These are phyloP conservation scores for Pycnomerus fuliginosus DNA, from an alignment of 2,888 invertebrate genomes.

Conservation along the genomic window DNA sequence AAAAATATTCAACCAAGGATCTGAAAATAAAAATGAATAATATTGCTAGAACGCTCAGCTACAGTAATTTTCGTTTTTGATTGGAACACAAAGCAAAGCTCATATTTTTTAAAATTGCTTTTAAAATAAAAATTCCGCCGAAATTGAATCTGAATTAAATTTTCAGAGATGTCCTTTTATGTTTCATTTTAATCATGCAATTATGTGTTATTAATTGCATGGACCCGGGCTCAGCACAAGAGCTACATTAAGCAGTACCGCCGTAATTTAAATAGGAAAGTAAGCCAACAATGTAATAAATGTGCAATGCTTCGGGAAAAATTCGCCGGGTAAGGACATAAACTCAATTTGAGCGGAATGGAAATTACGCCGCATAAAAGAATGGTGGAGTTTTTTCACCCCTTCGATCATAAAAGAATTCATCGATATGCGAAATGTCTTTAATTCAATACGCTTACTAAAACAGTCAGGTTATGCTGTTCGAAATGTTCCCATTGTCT, in stretches of 20 bases:
- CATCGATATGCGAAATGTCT: constrained; percentile 42
- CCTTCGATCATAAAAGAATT: constrained; percentile 30
- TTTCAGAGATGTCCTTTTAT: too few relatives aligned
- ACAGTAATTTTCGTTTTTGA: too few relatives aligned
- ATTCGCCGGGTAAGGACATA: constrained; percentile 12
- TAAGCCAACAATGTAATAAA: constrained; percentile 32
- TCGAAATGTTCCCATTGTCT: constrained; percentile 29
- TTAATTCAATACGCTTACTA: constrained; percentile 40
- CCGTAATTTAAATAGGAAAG: constrained; percentile 26
- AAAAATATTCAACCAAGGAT: too few relatives aligned
- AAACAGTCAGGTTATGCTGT: constrained; percentile 31
- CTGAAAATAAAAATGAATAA: too few relatives aligned
- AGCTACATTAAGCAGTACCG: constrained; percentile 9
- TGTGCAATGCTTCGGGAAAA: constrained; percentile 25
- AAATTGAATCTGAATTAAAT: too few relatives aligned
- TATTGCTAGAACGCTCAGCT: too few relatives aligned
- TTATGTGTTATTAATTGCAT: too few relatives aligned
- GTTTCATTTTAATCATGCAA: too few relatives aligned
- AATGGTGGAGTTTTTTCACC: constrained; percentile 27
- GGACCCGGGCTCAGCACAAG: too few relatives aligned
- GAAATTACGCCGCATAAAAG: constrained; percentile 19
- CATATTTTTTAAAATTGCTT: constrained; percentile 19
- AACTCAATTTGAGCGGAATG: constrained; percentile 17
- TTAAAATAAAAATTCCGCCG: too few relatives aligned
- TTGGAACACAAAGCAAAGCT: constrained; percentile 3